Evolutionary conservation across 2,888 invertebrate species (phyloP), one percentile per base, ranked within the genome.

Genomic region (Caenorhabditis sp.): DNA sequence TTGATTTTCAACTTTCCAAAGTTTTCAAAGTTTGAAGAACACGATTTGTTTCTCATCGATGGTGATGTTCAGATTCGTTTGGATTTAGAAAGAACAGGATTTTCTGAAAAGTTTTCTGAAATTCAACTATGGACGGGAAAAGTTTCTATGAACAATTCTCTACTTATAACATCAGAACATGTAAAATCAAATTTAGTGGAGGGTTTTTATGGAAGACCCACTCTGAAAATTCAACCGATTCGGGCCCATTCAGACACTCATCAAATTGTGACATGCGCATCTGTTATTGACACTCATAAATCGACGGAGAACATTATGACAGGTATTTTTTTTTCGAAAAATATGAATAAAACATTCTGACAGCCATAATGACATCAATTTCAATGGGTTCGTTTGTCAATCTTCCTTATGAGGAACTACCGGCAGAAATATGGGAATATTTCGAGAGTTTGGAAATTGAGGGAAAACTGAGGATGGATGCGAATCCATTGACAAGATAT

Each of bases 381-480:
- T 58, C 70, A 21, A 70, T 70, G 70, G 66, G 70, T 6, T 58
- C 65, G 21, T 70, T 70, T 31, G 66, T 70, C 21, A 37, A 55
- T 26, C 54, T 66, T 2, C 70, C 70, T n/a, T 70, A 62, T 36
- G 24, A 58, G 37, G 54, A 62, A 24, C 54, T 70, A 5, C 58
- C 59, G 24, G 66, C 58, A 26, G 70, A 70, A 24, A 27, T 70
- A 1, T 66, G 57, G 49, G 61, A 70, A 58, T 62, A 65, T 31
- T 36, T 70, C 1, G 24, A 43, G n/a, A 36, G 50, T 23, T 62
- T 62, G 3, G 70, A 70, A 49, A 66, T 58, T 43, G 61, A 61
- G 1, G 62, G 65, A 24, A 58, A 66, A 49, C 17, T 66, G 12
- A 62, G 62, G 3, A 12, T 43, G 43, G 43, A 43, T 43, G 5